These are phyloP conservation scores for Anastatus disparis DNA, from an alignment of 1,140 invertebrate genomes.

Conservation along the genomic window DNA sequence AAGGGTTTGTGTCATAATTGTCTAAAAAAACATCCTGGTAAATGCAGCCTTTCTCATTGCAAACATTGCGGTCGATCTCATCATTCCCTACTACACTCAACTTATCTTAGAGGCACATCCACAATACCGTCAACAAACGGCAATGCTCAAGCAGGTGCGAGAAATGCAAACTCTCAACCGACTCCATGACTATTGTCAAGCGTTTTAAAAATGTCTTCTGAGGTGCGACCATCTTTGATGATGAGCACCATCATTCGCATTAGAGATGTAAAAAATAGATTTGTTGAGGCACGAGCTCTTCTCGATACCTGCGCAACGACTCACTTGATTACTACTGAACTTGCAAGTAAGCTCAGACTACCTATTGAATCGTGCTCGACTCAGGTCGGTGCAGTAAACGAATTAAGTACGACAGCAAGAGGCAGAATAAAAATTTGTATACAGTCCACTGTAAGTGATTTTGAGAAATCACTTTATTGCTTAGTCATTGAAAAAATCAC, in stretches of 20 bases:
- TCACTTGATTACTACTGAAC: constrained; percentile 18
- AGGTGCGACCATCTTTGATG: not conserved
- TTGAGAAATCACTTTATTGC: not conserved
- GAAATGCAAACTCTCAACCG: not conserved
- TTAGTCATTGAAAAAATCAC: not conserved
- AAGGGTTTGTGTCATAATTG: not conserved
- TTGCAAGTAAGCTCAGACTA: not conserved
- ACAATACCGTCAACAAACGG: not conserved
- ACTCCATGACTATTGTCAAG: not conserved
- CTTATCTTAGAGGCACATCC: no score
- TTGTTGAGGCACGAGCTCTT: not conserved
- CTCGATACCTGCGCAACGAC: constrained; percentile 23
- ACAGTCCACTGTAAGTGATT: not conserved
- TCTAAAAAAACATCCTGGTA: not conserved
- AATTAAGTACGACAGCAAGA: not conserved
- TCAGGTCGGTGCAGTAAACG: not conserved
- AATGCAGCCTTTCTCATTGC: not conserved
- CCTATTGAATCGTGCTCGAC: not conserved
- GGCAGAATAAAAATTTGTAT: not conserved
- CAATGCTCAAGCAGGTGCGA: not conserved
- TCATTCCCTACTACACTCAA: not conserved
- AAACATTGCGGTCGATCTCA: not conserved
- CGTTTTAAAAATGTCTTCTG: not conserved
- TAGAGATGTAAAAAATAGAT: not conserved
- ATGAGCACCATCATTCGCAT: not conserved